phyloP scores from a whole-genome alignment of 2,797 vertebrate genomes.

The Crenichthys baileyi region DNA sequence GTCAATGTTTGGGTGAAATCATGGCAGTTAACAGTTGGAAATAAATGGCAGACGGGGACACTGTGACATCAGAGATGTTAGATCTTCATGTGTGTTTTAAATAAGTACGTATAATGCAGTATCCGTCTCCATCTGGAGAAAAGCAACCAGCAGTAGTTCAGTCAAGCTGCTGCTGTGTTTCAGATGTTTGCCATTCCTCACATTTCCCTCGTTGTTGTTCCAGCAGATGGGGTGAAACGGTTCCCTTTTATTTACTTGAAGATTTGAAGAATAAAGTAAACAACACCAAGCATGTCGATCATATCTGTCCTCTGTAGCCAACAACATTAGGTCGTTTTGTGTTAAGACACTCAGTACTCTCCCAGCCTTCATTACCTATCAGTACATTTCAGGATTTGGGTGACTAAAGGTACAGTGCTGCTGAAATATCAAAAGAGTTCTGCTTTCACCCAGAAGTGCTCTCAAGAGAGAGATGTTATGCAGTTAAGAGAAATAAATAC shows the following conservation, averaged over 20 bases:
- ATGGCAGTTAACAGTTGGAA: slow-evolving; percentile 15
- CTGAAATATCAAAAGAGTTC: slow-evolving; percentile 34
- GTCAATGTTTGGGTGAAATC: slow-evolving; percentile 68
- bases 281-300: slow-evolving; percentile 27
- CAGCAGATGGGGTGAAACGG: slow-evolving; percentile 21
- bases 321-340: slow-evolving; percentile 20
- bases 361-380: slow-evolving; percentile 16
- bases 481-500: slow-evolving; percentile 28
- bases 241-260: slow-evolving; percentile 35
- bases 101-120: slow-evolving; percentile 43
- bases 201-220: slow-evolving; percentile 38
- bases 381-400: slow-evolving; percentile 26
- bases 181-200: slow-evolving; percentile 30
- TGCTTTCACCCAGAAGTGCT: slow-evolving; percentile 46
- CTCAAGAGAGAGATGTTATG: slow-evolving; percentile 16
- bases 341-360: slow-evolving; percentile 30
- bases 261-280: slow-evolving; percentile 37
- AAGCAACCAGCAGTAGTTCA: slow-evolving; percentile 33
- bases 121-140: slow-evolving; percentile 40
- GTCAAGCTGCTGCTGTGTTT: slow-evolving; percentile 36
- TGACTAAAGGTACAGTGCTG: slow-evolving; percentile 63
- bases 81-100: slow-evolving; percentile 36
- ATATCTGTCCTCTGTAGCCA: slow-evolving; percentile 29
- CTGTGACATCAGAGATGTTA: slow-evolving; percentile 52
- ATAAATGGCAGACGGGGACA: slow-evolving; percentile 50